These are phyloP conservation scores for Hypocryptadius cinnamomeus DNA, from an alignment of 2,113 vertebrate species.

Conservation along the genomic window DNA sequence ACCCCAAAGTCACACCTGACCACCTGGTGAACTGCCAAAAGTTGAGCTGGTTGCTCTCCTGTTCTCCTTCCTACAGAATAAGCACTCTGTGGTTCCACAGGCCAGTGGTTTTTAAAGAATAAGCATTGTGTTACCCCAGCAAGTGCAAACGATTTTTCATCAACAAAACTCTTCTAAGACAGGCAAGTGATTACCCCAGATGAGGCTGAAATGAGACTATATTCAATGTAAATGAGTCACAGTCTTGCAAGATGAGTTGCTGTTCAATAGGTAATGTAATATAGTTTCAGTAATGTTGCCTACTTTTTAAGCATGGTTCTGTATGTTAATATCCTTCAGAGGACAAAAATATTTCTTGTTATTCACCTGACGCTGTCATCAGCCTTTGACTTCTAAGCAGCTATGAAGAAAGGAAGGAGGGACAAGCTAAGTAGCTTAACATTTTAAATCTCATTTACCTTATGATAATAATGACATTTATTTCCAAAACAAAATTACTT, in stretches of 20 bases:
- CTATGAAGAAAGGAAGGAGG: neutral
- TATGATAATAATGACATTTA: neutral
- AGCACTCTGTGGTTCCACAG: neutral
- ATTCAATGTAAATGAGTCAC: neutral
- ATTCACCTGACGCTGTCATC: neutral
- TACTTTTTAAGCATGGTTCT: neutral
- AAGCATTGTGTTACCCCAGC: neutral
- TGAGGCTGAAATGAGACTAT: neutral
- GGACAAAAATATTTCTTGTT: neutral
- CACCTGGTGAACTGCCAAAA: accelerated
- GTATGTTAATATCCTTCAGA: neutral
- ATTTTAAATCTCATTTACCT: neutral
- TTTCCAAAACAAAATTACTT: neutral
- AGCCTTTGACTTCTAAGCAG: neutral
- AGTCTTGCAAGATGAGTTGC: neutral
- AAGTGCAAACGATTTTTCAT: neutral
- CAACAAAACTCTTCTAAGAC: neutral
- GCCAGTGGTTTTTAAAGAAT: neutral
- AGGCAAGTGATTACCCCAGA: neutral
- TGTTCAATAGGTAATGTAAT: neutral
- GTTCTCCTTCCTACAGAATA: neutral
- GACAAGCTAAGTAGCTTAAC: neutral
- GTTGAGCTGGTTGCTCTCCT: neutral
- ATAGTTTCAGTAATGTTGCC: neutral
- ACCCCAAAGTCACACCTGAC: neutral